These are phyloP conservation scores for Liasis olivaceus DNA, from an alignment of 2,797 vertebrate species.

Conservation along the genomic window DNA sequence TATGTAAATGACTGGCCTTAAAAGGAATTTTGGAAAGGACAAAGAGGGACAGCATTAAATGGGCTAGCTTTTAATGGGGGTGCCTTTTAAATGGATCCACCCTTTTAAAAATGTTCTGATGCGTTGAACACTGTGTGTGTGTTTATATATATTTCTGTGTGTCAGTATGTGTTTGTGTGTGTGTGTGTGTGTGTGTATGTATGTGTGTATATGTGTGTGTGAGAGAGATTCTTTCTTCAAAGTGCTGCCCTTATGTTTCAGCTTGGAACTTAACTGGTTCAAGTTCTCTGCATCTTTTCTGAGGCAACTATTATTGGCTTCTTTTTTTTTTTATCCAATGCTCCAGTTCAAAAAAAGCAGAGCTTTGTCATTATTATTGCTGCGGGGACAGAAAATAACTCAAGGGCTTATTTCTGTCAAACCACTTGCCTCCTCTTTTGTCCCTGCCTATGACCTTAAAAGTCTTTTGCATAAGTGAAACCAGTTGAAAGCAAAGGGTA, in stretches of 20 bases:
- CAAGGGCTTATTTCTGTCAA: neutral
- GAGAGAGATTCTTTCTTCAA: neutral
- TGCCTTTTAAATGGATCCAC: too few species aligned
- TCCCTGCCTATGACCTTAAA: neutral
- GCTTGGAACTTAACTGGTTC: neutral
- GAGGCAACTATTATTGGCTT: neutral
- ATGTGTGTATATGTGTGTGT: neutral
- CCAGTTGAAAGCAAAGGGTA: slow-evolving; percentile 27
- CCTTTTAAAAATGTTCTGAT: too few species aligned
- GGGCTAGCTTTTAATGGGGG: too few species aligned
- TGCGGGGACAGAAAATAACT: neutral
- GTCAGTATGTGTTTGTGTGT: too few species aligned
- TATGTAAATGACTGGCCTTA: too few species aligned
- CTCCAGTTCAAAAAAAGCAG: neutral
- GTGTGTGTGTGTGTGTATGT: too few species aligned
- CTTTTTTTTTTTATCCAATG: neutral
- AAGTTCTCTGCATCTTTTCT: neutral
- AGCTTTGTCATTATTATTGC: neutral
- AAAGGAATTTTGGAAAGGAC: too few species aligned
- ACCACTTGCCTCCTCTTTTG: neutral
- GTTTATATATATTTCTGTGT: too few species aligned
- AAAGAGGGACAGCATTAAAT: too few species aligned
- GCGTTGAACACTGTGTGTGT: too few species aligned
- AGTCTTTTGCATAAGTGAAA: neutral
- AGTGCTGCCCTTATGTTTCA: neutral